Base-by-base conservation (phyloP, 2,797 vertebrate genomes). In the Sebastes dallii region DNA sequence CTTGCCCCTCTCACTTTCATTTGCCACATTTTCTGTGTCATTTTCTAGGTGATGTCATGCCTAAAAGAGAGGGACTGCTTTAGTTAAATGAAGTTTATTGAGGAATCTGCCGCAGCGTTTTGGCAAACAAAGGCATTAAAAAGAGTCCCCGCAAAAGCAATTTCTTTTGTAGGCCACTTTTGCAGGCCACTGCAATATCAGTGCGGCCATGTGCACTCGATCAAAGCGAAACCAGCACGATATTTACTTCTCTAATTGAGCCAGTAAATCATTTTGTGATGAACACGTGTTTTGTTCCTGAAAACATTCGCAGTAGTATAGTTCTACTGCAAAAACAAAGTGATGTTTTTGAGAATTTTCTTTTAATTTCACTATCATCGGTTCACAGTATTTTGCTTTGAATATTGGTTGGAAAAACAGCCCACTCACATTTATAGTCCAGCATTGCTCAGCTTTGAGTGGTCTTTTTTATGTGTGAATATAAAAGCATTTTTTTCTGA, bases 111-210 rank as follows among this genome's bases (percentile, higher is more conserved):
- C 77, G 2, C 86, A 86, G 83, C 61, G 72, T 86, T 87, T 86
- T 84, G 78, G 88, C 90, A 94, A 91, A 94, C 91, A 93, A 91
- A 92, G 83, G 83, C 84, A 87, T 92, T 89, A 91, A 93, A 91
- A 77, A 70, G 76, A 78, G 75, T 22, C 75, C 71, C 85, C 88
- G 82, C 82, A 73, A 83, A 91, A 87, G 84, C 75, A n/a, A 81
- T 91, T 83, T 61, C 70, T 72, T 72, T 72, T 60, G 69, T 72
- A 22, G 36, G 55, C 55, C 69, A 46, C 69, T 60, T 46, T 60
- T 46, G 25, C 25, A 61, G 70, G 39, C 70, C 39, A 16, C 39
- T 52, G 32, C 52, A 72, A 18, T 58, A 74, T 88, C 64, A 62
- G 58, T 11, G 12, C 8, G 25, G 42, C 29, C 60, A 9, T 14